Percentiles rank a stretch among this genome's conserved stretches.
phyloP scores from a whole-genome alignment of 1,140 invertebrate genomes.

The Apis laboriosa region DNA sequence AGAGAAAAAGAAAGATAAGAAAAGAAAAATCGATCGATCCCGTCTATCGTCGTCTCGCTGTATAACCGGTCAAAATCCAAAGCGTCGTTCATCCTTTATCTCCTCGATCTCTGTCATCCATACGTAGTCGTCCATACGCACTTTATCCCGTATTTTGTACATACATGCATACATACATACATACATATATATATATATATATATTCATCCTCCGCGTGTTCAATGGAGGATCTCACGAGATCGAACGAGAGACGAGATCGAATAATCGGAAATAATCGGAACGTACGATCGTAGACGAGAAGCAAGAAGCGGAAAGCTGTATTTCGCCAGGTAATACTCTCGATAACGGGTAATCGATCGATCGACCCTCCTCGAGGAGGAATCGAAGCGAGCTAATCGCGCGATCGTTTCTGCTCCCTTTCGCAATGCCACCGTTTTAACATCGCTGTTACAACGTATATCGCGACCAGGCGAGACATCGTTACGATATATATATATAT shows the following conservation, averaged over 20 bases:
- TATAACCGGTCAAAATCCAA: neutral
- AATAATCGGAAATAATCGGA: neutral
- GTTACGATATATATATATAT: too few relatives aligned
- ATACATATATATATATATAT: too few relatives aligned
- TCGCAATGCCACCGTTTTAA: too few relatives aligned
- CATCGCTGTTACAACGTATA: too few relatives aligned
- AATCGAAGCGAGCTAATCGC: neutral
- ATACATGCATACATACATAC: neutral
- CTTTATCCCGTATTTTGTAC: constrained; percentile 5
- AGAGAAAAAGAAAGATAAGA: too few relatives aligned
- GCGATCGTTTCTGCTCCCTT: constrained; percentile 18
- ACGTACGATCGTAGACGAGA: constrained; percentile 15
- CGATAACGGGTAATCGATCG: neutral
- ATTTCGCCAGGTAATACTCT: constrained; percentile 26
- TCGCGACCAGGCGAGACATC: too few relatives aligned
- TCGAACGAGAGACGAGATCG: constrained; percentile 27
- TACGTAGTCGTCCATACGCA: neutral
- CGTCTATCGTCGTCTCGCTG: constrained; percentile 18
- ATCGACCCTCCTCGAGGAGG: constrained; percentile 28
- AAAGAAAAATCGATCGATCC: neutral
- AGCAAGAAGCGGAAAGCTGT: neutral
- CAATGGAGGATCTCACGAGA: neutral
- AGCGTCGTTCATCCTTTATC: neutral
- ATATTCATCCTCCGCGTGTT: neutral
- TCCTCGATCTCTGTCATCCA: neutral